Evolutionary conservation across 2,888 invertebrate genomes (phyloP).

Genomic region (Hyposoter dolosus): DNA sequence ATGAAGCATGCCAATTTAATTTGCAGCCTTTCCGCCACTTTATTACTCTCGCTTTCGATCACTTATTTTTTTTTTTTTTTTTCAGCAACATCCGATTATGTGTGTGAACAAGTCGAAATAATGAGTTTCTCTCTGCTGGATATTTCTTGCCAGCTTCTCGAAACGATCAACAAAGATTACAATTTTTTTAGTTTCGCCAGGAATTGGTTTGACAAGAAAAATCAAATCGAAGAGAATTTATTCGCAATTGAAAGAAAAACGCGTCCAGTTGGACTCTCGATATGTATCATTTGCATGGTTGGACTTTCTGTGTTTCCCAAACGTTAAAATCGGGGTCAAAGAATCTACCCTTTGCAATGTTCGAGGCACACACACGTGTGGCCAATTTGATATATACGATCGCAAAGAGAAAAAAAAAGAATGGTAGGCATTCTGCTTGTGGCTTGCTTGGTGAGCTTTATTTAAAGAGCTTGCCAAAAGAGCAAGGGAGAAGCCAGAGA

Average conservation of each 20-base stretch:
- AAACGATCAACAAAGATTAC: background rate
- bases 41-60: background rate
- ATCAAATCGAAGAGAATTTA: background rate
- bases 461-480: slow-evolving; percentile 50
- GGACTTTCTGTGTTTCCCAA: background rate
- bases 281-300: background rate
- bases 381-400: slow-evolving; percentile 28
- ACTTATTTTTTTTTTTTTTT: background rate
- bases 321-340: background rate
- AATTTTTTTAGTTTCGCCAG: background rate
- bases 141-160: background rate
- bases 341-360: slow-evolving; percentile 6
- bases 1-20: background rate
- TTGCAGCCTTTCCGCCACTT: background rate
- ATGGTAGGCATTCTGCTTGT: slow-evolving; percentile 40
- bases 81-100: background rate
- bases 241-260: background rate
- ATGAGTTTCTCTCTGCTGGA: no score
- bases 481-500: slow-evolving; percentile 14
- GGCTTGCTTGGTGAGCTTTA: slow-evolving; percentile 32
- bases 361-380: slow-evolving; percentile 1
- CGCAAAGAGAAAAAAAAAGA: slow-evolving; percentile 18
- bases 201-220: background rate
- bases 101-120: background rate
- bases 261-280: background rate